Evolutionary conservation across 2,888 invertebrate genomes (phyloP).

Genomic region (Aelia acuminata): DNA sequence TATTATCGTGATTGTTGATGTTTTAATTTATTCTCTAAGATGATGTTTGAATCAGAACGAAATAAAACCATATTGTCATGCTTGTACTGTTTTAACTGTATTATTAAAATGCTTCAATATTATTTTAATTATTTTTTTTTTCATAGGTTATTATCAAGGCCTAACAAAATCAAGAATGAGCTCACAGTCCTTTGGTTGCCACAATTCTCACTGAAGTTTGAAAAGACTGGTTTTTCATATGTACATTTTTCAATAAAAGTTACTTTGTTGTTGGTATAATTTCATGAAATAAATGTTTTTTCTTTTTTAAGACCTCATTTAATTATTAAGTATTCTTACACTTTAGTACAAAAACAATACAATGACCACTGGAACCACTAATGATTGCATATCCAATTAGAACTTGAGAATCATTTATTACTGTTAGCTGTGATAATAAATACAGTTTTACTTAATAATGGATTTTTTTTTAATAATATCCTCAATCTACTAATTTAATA

Average conservation of each 20-base stretch:
- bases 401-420: not conserved
- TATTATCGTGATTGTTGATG: too few relatives aligned
- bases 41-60: too few relatives aligned
- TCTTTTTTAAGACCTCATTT: not conserved
- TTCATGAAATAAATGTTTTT: not conserved
- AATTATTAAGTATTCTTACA: not conserved
- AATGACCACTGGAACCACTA: not conserved
- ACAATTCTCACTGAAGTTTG: constrained; percentile 4
- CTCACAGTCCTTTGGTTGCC: constrained; percentile 11
- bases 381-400: not conserved
- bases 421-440: constrained; percentile 3
- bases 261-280: constrained; percentile 21
- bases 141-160: constrained; percentile 62
- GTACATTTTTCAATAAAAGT: constrained; percentile 38
- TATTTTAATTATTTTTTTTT: constrained; percentile 40
- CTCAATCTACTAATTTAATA: too few relatives aligned
- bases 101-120: too few relatives aligned
- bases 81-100: too few relatives aligned
- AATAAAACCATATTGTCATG: too few relatives aligned
- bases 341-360: too few relatives aligned
- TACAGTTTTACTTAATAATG: not conserved
- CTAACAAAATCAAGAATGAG: constrained; percentile 70
- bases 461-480: too few relatives aligned
- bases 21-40: too few relatives aligned
- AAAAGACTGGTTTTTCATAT: constrained; percentile 38